Percentiles rank a stretch among this genome's conserved stretches.
phyloP scores from a whole-genome alignment of 2,888 invertebrate genomes.

The Caenorhabditis zanzibari region DNA sequence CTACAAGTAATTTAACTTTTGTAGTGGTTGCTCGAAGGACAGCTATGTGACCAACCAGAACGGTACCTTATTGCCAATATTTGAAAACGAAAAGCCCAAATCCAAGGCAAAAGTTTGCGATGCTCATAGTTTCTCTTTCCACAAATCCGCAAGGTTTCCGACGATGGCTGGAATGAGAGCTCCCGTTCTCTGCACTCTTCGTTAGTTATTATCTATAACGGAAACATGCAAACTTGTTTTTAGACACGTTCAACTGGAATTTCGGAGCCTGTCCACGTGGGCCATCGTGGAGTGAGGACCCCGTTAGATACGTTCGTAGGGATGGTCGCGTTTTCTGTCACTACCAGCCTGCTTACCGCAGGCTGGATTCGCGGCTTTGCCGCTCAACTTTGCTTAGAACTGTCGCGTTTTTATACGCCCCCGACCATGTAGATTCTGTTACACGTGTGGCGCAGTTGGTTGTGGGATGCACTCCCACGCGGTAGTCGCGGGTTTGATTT shows the following conservation, averaged over 20 bases:
- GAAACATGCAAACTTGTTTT: not conserved
- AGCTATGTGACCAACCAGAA: too few species aligned
- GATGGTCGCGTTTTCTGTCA: not conserved
- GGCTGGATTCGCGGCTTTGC: too few species aligned
- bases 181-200: not conserved
- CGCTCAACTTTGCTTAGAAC: too few species aligned
- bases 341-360: too few species aligned
- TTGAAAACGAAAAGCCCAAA: too few species aligned
- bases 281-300: not conserved
- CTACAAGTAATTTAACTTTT: not conserved
- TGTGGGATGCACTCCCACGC: too few species aligned
- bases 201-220: not conserved
- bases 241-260: slow-evolving; percentile 6
- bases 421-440: too few species aligned
- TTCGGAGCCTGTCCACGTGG: not conserved
- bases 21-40: slow-evolving; percentile 4
- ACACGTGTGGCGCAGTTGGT: too few species aligned
- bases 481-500: too few species aligned
- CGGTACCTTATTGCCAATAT: too few species aligned
- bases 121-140: not conserved
- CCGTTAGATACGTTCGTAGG: not conserved
- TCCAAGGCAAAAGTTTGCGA: too few species aligned
- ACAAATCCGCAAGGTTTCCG: not conserved
- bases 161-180: slow-evolving; percentile 10
- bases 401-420: too few species aligned